Conservation (phyloP, 2,888 invertebrate species). For the Mongoloraphidia duomilia region DNA sequence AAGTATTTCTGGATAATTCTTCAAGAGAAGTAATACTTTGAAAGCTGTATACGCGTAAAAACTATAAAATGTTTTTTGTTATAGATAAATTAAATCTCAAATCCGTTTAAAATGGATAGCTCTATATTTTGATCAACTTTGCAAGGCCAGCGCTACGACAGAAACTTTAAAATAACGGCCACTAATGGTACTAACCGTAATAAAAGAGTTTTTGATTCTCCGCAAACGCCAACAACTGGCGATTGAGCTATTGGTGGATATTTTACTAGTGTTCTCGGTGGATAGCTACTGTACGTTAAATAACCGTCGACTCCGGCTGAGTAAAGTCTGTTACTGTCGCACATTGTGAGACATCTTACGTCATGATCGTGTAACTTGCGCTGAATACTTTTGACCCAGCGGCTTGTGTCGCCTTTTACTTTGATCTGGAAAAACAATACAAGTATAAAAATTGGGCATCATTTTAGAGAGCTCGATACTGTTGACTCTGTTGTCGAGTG, state of each 20-base stretch:
- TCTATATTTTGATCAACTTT: too few relatives aligned
- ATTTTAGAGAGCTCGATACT: too few relatives aligned
- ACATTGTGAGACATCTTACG: slow-evolving; percentile 50
- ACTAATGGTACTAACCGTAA: slow-evolving; percentile 26
- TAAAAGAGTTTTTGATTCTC: slow-evolving; percentile 38
- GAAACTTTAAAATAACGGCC: too few relatives aligned
- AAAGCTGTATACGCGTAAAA: too few relatives aligned
- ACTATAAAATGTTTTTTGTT: too few relatives aligned
- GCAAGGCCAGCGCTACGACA: slow-evolving; percentile 3
- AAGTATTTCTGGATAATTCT: too few relatives aligned
- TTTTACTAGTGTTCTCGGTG: slow-evolving; percentile 50
- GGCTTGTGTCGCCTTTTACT: slow-evolving; percentile 36
- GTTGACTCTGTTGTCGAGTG: too few relatives aligned
- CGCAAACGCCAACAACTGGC: slow-evolving; percentile 39
- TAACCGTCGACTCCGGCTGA: slow-evolving; percentile 76
- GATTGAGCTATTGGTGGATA: slow-evolving; percentile 56
- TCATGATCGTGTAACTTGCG: slow-evolving; percentile 76
- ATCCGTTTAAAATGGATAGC: too few relatives aligned
- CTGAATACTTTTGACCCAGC: slow-evolving; percentile 73
- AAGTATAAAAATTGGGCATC: too few relatives aligned
- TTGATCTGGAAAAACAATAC: slow-evolving; percentile 9
- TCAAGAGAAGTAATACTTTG: too few relatives aligned
- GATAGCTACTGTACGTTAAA: slow-evolving; percentile 54
- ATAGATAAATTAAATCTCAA: too few relatives aligned
- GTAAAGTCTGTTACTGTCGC: slow-evolving; percentile 45